Evolutionary conservation across 1,140 invertebrate species (phyloP).

Genomic region (Drosophila malerkotliana): DNA sequence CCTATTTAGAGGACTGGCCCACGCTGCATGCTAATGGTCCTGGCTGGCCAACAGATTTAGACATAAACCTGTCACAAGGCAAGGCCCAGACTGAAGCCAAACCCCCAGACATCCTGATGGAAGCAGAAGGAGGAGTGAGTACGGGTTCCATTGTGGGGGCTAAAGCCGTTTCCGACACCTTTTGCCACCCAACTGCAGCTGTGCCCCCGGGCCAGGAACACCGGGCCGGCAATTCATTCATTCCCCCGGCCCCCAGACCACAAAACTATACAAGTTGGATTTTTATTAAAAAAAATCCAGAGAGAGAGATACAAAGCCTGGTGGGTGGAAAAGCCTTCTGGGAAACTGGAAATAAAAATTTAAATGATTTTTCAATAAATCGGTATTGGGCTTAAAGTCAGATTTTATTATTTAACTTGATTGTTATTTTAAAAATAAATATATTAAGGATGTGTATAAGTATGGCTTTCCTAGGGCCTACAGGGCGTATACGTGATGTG

Average conservation of each 20-base stretch:
- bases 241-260: slow-evolving; percentile 4
- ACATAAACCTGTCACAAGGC: slow-evolving; percentile 63
- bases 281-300: background rate
- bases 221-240: slow-evolving; percentile 13
- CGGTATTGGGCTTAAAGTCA: background rate
- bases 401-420: background rate
- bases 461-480: background rate
- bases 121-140: slow-evolving; percentile 8
- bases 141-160: slow-evolving; percentile 56
- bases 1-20: slow-evolving; percentile 25
- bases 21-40: slow-evolving; percentile 57
- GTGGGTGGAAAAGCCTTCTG: slow-evolving; percentile 32
- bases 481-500: background rate
- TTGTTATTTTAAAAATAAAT: background rate
- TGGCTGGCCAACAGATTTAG: slow-evolving; percentile 58
- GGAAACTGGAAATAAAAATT: slow-evolving; percentile 30
- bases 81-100: slow-evolving; percentile 4
- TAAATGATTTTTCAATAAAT: slow-evolving; percentile 14
- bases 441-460: too few species aligned
- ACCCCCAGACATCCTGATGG: slow-evolving; percentile 27
- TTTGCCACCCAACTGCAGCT: slow-evolving; percentile 60
- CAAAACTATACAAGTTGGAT: slow-evolving; percentile 25
- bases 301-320: too few species aligned
- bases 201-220: slow-evolving; percentile 47
- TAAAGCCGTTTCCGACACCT: slow-evolving; percentile 70